Base-by-base conservation (phyloP, 2,888 invertebrate species). In the Metellina segmentata region DNA sequence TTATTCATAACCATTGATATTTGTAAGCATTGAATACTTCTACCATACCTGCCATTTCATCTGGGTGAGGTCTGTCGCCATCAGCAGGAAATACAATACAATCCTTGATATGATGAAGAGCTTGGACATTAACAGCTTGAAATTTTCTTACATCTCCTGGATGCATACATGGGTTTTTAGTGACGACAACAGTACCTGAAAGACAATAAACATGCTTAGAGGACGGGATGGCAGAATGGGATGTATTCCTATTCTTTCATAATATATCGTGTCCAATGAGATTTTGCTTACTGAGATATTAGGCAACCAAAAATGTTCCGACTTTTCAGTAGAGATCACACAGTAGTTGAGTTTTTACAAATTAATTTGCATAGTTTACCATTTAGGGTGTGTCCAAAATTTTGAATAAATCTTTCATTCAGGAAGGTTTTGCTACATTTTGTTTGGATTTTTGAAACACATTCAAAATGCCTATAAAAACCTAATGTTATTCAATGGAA, bases 81-180 rank as follows among this genome's bases (percentile, higher is more conserved):
- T 94, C 91, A 7, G 94, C 93, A 13, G 95, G 95, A 92, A 95
- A 95, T 0, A 95, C 95, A 53, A 95, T 94, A 20, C 95, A 95
- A 90, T 95, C 95, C 93, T 93, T 94, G 53, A 94, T 94, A 93
- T 93, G 94, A 81, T 93, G 85, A 93, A 95, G 89, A 93, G 93
- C 92, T 19, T 93, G 93, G 0, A 93, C 93, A 89, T 94, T 93
- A 34, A 94, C 94, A 16, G 94, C 94, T 72, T 91, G 91, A 9
- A 94, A 93, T 69, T 94, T 94, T 20, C 95, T 94, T 0, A 95
- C 94, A 91, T 95, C 95, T 6, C 95, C 95, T 0, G 95, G 94
- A 83, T 95, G 94, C 91, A 95, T 94, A 90, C 95, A 95, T 16
- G 95, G 95, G 91, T 95, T 95, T 93, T 95, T 95, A 7, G 94